A percentile compares a stretch with the other conserved stretches of the same genome.
Evolutionary conservation across 2,888 invertebrate species (phyloP).

Genomic region (Geotrupes spiniger): DNA sequence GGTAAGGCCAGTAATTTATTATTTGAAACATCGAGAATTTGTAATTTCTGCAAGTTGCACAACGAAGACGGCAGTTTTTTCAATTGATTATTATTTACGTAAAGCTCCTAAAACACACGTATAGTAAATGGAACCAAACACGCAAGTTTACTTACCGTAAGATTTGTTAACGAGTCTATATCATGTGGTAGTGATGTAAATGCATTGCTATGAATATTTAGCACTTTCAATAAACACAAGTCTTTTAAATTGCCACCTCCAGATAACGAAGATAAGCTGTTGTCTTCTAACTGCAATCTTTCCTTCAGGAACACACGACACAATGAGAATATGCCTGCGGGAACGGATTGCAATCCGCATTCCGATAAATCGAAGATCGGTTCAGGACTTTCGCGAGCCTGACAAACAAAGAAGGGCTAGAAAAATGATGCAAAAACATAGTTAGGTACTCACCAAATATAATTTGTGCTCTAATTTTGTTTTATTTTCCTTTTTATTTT

Average conservation of each 20-base stretch:
- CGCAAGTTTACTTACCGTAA: conserved; percentile 55
- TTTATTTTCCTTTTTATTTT: conserved; percentile 53
- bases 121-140: conserved; percentile 1
- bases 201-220: conserved; percentile 67
- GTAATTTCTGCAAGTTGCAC: conserved; percentile 60
- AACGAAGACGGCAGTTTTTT: conserved; percentile 68
- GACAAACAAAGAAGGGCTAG: conserved; percentile 26
- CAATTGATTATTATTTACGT: conserved; percentile 70
- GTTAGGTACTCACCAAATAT: conserved; percentile 53
- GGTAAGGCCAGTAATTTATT: conserved; percentile 68
- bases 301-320: conserved; percentile 82
- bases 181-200: conserved; percentile 63
- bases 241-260: conserved; percentile 72
- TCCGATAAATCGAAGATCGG: conserved; percentile 77
- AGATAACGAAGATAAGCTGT: conserved; percentile 65
- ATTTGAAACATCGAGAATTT: conserved; percentile 66
- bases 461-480: conserved; percentile 60
- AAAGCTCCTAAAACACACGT: conserved; percentile 57
- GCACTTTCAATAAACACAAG: conserved; percentile 61
- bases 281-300: conserved; percentile 63
- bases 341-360: conserved; percentile 71
- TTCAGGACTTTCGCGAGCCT: conserved; percentile 78
- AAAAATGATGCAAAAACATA: conserved; percentile 10
- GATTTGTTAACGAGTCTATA: conserved; percentile 62
- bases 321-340: conserved; percentile 73